A percentile compares a stretch with the other conserved stretches of the same genome.
phyloP scores from a whole-genome alignment of 2,113 vertebrate species.

The Sander lucioperca region DNA sequence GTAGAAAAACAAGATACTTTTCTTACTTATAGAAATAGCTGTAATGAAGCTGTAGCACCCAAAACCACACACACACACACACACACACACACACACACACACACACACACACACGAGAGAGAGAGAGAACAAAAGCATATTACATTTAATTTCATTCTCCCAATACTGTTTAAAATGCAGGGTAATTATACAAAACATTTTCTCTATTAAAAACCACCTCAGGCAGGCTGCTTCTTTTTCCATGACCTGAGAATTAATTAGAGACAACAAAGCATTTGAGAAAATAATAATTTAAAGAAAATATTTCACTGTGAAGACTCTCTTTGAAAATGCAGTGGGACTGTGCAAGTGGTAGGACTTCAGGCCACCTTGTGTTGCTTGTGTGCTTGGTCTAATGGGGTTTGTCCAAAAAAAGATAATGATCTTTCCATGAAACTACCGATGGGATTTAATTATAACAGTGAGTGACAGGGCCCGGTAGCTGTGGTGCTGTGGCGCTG shows the following conservation, averaged over 20 bases:
- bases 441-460: conserved; percentile 64
- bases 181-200: conserved; percentile 9
- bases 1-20: too few relatives aligned
- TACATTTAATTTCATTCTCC: neutral
- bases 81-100: too few relatives aligned
- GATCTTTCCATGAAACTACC: conserved; percentile 40
- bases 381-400: conserved; percentile 39
- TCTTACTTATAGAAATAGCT: too few relatives aligned
- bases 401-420: conserved; percentile 52
- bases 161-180: conserved; percentile 12
- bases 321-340: conserved; percentile 25
- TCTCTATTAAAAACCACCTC: conserved; percentile 8
- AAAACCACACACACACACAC: too few relatives aligned
- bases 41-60: too few relatives aligned
- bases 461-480: conserved; percentile 38
- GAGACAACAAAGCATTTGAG: conserved; percentile 20
- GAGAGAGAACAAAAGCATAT: neutral
- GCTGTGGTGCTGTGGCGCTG: neutral
- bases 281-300: conserved; percentile 2
- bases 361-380: conserved; percentile 25
- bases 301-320: conserved; percentile 16
- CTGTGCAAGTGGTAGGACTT: conserved; percentile 21
- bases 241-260: conserved; percentile 42
- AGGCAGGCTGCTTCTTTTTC: neutral
- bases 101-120: neutral